Base-by-base conservation (phyloP, 1,140 invertebrate genomes). In the Bradysia coprophila region DNA sequence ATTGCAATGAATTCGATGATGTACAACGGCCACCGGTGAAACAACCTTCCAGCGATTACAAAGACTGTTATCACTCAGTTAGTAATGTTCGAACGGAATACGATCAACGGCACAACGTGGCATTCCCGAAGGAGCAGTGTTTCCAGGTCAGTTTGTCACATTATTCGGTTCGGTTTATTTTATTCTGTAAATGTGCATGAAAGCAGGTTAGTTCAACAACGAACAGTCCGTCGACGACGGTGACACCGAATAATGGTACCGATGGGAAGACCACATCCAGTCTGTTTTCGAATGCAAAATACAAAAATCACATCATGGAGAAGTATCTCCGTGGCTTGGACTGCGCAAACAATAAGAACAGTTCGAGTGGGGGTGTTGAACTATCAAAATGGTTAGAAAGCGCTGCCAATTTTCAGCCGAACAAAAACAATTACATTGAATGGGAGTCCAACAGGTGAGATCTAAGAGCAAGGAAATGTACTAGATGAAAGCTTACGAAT, bases 371-470 rank as follows among this genome's bases (percentile, higher is more conserved):
- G 38, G 59, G 44, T 31, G 50, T 43, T 49, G 58, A 45, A 51
- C 59, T 80, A 6, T 71, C 71, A 28, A 77, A 76, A 50, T 80
- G 76, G 76, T 51, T 78, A 16, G 71, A 76, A 51, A 78, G 75
- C 49, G 73, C 76, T 0, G 75, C 68, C 2, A 65, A 71, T 40
- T 78, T 77, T 50, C 68, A 69, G 41, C 75, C 75, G 0, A 69
- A 72, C 43, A 70, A 75, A 48, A 68, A 68, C 33, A 76, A 74
- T 51, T 77, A 76, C 50, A 67, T 75, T 0, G 68, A 72, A 52
- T 77, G 74, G 73, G 53, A 65, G 54, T 42, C 61, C 36, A 68
- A 48, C 56, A 59, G 49, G 56, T 59, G 24, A 48, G 37, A 37
- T 19, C 34, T 37, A 37, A n/a, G n/a, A n/a, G n/a, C n/a, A n/a